Evolutionary conservation across 2,113 vertebrate genomes (phyloP).

Genomic region (Gobius niger): DNA sequence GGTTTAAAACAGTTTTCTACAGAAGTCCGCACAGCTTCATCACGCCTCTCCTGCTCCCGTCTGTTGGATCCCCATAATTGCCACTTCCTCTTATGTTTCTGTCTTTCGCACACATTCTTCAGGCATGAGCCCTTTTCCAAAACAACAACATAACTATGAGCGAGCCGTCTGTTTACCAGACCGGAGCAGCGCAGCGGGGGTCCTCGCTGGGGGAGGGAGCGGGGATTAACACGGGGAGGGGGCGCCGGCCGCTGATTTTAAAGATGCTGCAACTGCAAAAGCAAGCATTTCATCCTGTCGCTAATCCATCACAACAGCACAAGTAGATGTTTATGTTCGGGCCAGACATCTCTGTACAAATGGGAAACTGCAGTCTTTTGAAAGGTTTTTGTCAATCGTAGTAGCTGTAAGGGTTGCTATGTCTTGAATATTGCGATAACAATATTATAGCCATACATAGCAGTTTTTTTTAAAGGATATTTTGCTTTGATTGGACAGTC

Average conservation of each 20-base stretch:
- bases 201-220: background rate
- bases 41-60: background rate
- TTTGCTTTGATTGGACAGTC: too few species aligned
- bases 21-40: background rate
- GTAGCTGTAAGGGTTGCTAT: too few species aligned
- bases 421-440: too few species aligned
- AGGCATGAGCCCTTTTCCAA: background rate
- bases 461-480: too few species aligned
- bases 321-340: constrained; percentile 19
- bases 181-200: background rate
- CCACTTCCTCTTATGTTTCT: background rate
- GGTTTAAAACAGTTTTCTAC: background rate
- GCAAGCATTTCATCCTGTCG: constrained; percentile 19
- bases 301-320: constrained; percentile 21
- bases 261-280: constrained; percentile 33
- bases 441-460: too few species aligned
- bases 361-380: too few species aligned
- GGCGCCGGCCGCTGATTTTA: constrained; percentile 20
- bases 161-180: background rate
- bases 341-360: too few species aligned
- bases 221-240: background rate
- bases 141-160: background rate
- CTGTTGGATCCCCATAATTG: background rate
- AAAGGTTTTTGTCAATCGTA: too few species aligned
- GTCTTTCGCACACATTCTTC: background rate